phyloP scores from a whole-genome alignment of 2,113 vertebrate species.

The Austrofundulus limnaeus region DNA sequence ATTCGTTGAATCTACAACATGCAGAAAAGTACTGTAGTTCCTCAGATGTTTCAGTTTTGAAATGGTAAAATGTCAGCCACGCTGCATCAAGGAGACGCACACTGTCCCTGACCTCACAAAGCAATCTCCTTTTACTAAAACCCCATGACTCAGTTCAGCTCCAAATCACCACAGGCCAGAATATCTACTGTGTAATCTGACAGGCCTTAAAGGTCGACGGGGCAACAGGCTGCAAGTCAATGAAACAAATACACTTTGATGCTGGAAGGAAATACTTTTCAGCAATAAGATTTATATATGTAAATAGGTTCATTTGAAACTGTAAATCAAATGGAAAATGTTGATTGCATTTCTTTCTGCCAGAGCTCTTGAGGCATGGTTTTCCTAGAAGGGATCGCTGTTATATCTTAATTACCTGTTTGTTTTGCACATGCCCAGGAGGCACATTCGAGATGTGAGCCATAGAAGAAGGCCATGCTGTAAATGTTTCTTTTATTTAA shows the following conservation, averaged over 20 bases:
- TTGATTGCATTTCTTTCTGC: neutral
- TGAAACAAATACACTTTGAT: constrained; percentile 22
- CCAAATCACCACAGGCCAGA: constrained; percentile 60
- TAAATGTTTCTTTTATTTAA: neutral
- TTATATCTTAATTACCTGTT: constrained; percentile 10
- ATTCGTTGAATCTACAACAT: constrained; percentile 19
- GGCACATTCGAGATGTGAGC: neutral
- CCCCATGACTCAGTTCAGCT: constrained; percentile 71
- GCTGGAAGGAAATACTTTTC: neutral
- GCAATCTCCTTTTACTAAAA: constrained; percentile 62
- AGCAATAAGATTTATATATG: neutral
- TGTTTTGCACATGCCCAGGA: constrained; percentile 19
- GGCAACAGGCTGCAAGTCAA: constrained; percentile 22
- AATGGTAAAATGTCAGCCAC: constrained; percentile 42
- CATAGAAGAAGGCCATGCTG: neutral
- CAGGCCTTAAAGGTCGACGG: constrained; percentile 56
- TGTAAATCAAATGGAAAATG: neutral
- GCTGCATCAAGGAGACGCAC: constrained; percentile 42
- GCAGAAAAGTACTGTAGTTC: constrained; percentile 32
- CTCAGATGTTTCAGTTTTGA: constrained; percentile 37
- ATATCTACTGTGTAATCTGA: constrained; percentile 48
- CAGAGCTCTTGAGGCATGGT: neutral
- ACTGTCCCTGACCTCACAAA: constrained; percentile 36
- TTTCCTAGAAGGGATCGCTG: constrained; percentile 1
- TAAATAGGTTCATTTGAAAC: neutral